phyloP scores from a whole-genome alignment of 2,888 invertebrate genomes.

The Catocala sponsa region DNA sequence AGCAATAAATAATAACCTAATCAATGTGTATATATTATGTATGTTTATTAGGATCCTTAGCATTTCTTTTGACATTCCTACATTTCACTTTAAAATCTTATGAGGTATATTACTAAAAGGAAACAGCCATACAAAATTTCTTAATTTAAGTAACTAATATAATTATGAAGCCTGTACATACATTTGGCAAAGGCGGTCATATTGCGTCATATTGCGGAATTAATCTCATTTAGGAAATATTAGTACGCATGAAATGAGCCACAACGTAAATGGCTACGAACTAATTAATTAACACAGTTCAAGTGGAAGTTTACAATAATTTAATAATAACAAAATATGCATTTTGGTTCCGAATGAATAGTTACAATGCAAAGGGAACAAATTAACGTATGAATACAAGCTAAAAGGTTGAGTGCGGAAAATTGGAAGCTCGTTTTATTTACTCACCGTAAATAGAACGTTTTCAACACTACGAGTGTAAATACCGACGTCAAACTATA shows the following conservation, averaged over 20 bases:
- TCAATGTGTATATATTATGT: too few species aligned
- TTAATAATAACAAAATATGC: slow-evolving; percentile 41
- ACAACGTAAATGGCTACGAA: slow-evolving; percentile 47
- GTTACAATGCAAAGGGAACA: slow-evolving; percentile 16
- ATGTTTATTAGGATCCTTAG: too few species aligned
- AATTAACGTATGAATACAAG: slow-evolving; percentile 15
- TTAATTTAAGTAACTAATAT: slow-evolving; percentile 25
- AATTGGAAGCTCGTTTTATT: slow-evolving; percentile 21
- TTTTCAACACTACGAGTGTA: not conserved
- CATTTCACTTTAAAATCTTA: too few species aligned
- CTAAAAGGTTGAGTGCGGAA: slow-evolving; percentile 6
- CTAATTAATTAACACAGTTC: slow-evolving; percentile 55
- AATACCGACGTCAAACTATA: slow-evolving; percentile 10
- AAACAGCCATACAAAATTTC: not conserved
- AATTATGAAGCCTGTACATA: slow-evolving; percentile 33
- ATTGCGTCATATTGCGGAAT: slow-evolving; percentile 53
- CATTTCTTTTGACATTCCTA: too few species aligned
- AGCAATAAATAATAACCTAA: too few species aligned
- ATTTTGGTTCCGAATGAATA: slow-evolving; percentile 12
- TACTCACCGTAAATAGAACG: slow-evolving; percentile 11
- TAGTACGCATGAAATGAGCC: slow-evolving; percentile 46
- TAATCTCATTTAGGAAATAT: slow-evolving; percentile 53
- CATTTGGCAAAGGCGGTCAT: slow-evolving; percentile 56
- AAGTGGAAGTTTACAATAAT: slow-evolving; percentile 47
- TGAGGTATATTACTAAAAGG: too few species aligned